These are phyloP conservation scores for Julus scanicus DNA, from an alignment of 2,888 invertebrate genomes.

Conservation along the genomic window DNA sequence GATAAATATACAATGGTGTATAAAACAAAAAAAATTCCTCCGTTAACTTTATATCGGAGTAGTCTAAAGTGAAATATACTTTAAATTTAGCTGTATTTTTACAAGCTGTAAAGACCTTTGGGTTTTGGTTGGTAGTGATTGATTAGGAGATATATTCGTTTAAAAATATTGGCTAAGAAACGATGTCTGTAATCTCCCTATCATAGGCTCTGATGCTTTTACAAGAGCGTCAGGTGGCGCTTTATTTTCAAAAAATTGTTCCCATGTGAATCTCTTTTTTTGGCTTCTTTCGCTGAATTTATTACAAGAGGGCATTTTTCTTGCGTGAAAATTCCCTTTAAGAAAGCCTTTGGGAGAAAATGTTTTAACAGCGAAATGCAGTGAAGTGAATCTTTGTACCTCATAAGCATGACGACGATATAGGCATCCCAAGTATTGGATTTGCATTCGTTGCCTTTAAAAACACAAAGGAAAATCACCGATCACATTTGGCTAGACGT, in stretches of 20 bases:
- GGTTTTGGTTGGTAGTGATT: not conserved
- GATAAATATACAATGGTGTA: too few relatives aligned
- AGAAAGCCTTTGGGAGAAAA: slow-evolving; percentile 3
- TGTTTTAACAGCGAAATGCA: slow-evolving; percentile 39
- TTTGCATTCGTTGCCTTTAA: slow-evolving; percentile 39
- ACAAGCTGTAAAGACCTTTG: not conserved
- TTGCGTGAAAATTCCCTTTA: slow-evolving; percentile 39
- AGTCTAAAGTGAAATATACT: not conserved
- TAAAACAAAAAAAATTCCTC: too few relatives aligned
- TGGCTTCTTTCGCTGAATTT: slow-evolving; percentile 6
- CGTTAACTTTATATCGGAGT: not conserved
- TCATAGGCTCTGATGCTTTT: slow-evolving; percentile 27
- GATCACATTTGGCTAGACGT: slow-evolving; percentile 17
- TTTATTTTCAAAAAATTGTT: slow-evolving; percentile 39
- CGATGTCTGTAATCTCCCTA: slow-evolving; percentile 23
- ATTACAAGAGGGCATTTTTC: slow-evolving; percentile 39
- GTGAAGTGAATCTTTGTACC: slow-evolving; percentile 35
- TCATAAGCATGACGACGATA: slow-evolving; percentile 37
- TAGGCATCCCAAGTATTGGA: slow-evolving; percentile 10
- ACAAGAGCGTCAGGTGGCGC: slow-evolving; percentile 39
- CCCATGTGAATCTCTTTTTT: not conserved
- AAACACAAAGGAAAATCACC: slow-evolving; percentile 39
- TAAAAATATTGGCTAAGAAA: slow-evolving; percentile 36
- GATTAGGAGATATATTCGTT: slow-evolving; percentile 24
- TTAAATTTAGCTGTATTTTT: not conserved